Evolutionary conservation across 2,113 vertebrate species (phyloP), one percentile per base, ranked within the genome.

Genomic region (Sebastes fasciatus): DNA sequence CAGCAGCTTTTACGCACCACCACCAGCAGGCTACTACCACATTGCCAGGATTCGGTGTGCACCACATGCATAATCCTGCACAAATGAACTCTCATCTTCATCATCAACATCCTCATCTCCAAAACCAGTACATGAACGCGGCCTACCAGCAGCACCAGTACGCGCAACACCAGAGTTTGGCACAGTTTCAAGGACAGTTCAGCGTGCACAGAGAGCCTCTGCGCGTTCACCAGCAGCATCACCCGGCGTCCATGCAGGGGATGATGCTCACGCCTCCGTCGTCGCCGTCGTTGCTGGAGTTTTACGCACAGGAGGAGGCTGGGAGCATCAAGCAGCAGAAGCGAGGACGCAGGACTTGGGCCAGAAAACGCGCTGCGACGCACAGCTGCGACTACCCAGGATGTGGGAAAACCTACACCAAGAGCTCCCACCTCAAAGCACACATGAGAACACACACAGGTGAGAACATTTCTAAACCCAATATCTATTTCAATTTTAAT

Each of bases 391-490:
- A 98, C 83, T 98, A 96, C 84, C 96, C 96, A 1, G 97, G 96
- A 43, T 98, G 97, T 75, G 97, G 97, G 79, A 98, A 98, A 83
- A 98, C 97, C 0, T 98, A 98, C 93, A 98, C 97, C 7, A 98
- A 98, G 92, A 97, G 97, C 83, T 98, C 97, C 0, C 97, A 98
- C 74, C 96, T 98, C 55, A 98, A 98, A 88, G 97, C 97, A 2
- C 97, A 98, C 92, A 96, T 97, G 97, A 93, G 97, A 46, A 98
- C 97, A 8, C 97, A 98, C 90, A 98, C 97, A 74, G 97, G 97
- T 98, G 90, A 94, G 89, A 19, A 90, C 34, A 23, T 42, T 21
- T 13, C 5, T n/a, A 6, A 66, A 21, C 17, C 21, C 8, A 5
- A 0, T 12, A 10, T 4, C 14, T 45, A 1, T 16, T 65, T 14